phyloP scores from a whole-genome alignment of 2,888 invertebrate genomes.

The Chrysolina oricalcia region DNA sequence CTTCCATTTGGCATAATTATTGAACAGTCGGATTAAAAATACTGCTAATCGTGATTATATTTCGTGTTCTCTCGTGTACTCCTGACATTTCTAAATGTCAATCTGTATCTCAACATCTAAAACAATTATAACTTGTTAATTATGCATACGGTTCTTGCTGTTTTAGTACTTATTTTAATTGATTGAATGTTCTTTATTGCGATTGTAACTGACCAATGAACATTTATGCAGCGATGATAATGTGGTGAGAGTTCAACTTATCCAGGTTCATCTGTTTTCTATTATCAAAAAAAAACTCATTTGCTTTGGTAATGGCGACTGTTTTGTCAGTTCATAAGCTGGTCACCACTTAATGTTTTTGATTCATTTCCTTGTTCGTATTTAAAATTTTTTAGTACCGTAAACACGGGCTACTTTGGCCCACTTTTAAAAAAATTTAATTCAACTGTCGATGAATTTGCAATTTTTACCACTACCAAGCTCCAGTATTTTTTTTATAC shows the following conservation, averaged over 20 bases:
- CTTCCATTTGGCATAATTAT: conserved; percentile 57
- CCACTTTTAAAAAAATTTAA: too few relatives aligned
- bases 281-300: too few relatives aligned
- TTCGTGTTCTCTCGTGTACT: conserved; percentile 58
- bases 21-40: conserved; percentile 42
- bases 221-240: not conserved
- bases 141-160: conserved; percentile 54
- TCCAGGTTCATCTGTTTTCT: not conserved
- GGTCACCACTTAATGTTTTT: too few relatives aligned
- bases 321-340: too few relatives aligned
- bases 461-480: too few relatives aligned
- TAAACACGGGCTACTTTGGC: too few relatives aligned
- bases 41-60: conserved; percentile 61
- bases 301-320: too few relatives aligned
- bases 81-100: conserved; percentile 64
- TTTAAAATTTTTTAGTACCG: too few relatives aligned
- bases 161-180: conserved; percentile 47
- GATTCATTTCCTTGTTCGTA: too few relatives aligned
- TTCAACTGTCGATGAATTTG: too few relatives aligned
- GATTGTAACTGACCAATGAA: conserved; percentile 24
- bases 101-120: conserved; percentile 61
- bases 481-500: too few relatives aligned
- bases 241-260: not conserved
- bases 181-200: conserved; percentile 46
- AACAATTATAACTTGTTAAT: conserved; percentile 62